Conservation (phyloP, 2,113 vertebrate species). For the Halichoerus grypus region DNA sequence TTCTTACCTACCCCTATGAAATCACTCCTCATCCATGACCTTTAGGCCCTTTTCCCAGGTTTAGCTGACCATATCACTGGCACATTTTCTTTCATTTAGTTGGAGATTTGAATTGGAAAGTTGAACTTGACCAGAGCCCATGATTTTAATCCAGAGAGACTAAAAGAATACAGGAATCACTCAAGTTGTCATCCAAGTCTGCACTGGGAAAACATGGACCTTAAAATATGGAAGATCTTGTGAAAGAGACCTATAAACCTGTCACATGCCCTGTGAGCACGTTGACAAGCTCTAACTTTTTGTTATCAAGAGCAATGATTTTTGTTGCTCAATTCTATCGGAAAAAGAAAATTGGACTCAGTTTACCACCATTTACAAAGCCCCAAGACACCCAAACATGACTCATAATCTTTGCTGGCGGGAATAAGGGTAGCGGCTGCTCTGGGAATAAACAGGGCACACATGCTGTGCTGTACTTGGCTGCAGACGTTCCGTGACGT, state of each 20-base stretch:
- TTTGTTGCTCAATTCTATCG: conserved; percentile 52
- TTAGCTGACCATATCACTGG: neutral
- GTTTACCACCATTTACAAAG: conserved; percentile 62
- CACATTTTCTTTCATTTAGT: neutral
- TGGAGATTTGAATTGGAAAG: neutral
- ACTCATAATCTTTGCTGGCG: conserved; percentile 10
- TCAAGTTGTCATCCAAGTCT: neutral
- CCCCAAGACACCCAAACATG: conserved; percentile 34
- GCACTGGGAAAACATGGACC: neutral
- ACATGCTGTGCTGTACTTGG: neutral
- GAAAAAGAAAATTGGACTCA: conserved; percentile 51
- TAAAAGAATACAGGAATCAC: neutral
- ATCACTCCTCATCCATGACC: neutral
- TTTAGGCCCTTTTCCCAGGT: neutral
- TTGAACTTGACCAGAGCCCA: neutral
- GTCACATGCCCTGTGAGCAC: neutral
- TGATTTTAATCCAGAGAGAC: conserved; percentile 35
- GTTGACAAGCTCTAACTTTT: neutral
- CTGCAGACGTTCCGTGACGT: neutral
- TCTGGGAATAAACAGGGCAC: neutral
- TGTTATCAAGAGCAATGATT: conserved; percentile 8
- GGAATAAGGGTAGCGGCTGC: neutral
- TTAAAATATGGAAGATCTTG: neutral
- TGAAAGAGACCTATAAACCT: neutral
- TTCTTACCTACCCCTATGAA: neutral